Evolutionary conservation across 2,797 vertebrate species (phyloP).

Genomic region (Odontamblyopus rebecca): DNA sequence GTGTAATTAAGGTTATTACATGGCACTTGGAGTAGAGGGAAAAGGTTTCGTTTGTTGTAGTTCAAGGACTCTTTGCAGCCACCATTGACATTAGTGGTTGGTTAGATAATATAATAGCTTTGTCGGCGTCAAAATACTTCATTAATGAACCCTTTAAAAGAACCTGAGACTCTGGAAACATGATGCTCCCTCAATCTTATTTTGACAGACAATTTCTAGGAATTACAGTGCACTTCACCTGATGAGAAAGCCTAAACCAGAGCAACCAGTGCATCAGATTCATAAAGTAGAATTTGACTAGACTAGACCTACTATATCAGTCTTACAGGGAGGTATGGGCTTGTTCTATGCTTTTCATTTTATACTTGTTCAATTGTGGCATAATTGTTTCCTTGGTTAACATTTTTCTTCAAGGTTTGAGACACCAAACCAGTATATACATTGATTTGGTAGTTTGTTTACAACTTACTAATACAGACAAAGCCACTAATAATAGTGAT

Average conservation of each 20-base stretch:
- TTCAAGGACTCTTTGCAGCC: neutral
- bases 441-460: neutral
- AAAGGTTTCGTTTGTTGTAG: neutral
- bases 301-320: no score
- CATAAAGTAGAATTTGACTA: neutral
- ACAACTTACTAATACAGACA: neutral
- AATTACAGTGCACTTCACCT: neutral
- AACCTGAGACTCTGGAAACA: conserved; percentile 1
- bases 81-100: neutral
- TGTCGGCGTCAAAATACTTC: neutral
- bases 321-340: no score
- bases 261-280: neutral
- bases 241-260: neutral
- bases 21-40: no score
- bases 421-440: neutral
- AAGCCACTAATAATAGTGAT: no score
- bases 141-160: neutral
- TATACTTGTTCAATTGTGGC: no score
- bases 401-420: neutral
- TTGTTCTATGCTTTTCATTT: no score
- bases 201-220: neutral
- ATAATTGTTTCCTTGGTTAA: neutral
- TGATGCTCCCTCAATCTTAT: neutral
- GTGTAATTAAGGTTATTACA: no score
- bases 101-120: neutral